Base-by-base conservation (phyloP, 23 tunicate genomes). In the Pegea sp. region DNA sequence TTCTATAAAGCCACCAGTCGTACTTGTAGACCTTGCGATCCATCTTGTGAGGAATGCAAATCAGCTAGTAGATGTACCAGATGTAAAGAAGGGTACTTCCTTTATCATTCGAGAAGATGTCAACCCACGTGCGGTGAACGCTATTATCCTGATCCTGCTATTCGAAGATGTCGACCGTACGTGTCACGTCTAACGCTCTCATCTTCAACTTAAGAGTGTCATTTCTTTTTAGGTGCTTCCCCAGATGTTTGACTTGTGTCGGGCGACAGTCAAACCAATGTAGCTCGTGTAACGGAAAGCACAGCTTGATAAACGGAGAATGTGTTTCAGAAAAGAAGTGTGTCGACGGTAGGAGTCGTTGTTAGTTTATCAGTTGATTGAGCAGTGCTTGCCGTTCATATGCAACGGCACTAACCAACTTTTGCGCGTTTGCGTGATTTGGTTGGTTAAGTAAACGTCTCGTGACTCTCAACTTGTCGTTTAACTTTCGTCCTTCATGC, bases 241-340 rank as follows among this genome's bases (percentile, higher is more conserved):
- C 58, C 7, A 58, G 52, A 0, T 81, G 93, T 49, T 49, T 38
- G 49, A 27, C 60, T 0, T 81, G 93, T 26, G 50, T 8, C 19
- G 93, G 93, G 6, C 80, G 76, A 28, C 29, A 32, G n/a, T 31
- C 38, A 25, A 62, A 34, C 28, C 49, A 81, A 2, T 81, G 93
- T 42, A 56, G 65, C 3, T 22, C 53, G 24, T 81, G 93, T 52
- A 13, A 60, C 13, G 57, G 28, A 19, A 32, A 56, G 19, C 27
- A 54, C 27, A 52, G 18, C 5, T 34, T 79, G 29, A 18, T 26
- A 8, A 53, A 48, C 28, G 93, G 93, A 11, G 42, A 60, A 29
- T 81, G 93, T 33, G 46, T 38, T 38, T 11, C 46, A 8, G 13
- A 38, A 38, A 38, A 38, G 13, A 38, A 38, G 16, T 38, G 46